Percentiles rank a stretch among this genome's conserved stretches.
phyloP scores from a whole-genome alignment of 2,113 vertebrate species.

The Mesocricetus auratus region DNA sequence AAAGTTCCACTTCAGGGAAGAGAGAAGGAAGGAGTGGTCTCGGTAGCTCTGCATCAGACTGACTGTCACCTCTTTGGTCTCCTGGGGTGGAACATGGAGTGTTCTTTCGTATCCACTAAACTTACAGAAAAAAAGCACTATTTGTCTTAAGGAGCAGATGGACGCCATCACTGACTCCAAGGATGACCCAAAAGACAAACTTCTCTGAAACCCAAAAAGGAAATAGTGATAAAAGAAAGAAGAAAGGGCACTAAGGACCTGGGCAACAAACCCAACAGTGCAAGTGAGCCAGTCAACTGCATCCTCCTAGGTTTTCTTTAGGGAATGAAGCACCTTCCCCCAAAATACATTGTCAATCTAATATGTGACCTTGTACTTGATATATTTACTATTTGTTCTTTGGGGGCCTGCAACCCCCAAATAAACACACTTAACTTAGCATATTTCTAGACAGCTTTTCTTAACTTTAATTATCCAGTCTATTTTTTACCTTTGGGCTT shows the following conservation, averaged over 20 bases:
- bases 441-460: too few relatives aligned
- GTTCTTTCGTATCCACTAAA: background rate
- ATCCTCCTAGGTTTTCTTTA: background rate
- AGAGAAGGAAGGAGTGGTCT: background rate
- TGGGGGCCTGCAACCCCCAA: too few relatives aligned
- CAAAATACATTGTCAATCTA: background rate
- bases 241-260: background rate
- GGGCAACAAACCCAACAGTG: background rate
- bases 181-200: background rate
- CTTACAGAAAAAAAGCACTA: background rate
- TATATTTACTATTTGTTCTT: too few relatives aligned
- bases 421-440: too few relatives aligned
- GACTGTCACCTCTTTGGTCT: background rate
- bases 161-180: background rate
- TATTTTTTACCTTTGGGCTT: too few relatives aligned
- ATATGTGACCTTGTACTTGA: background rate
- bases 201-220: slow-evolving; percentile 12
- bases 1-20: background rate
- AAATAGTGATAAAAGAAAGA: background rate
- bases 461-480: too few relatives aligned
- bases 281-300: background rate
- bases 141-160: background rate
- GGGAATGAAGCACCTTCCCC: background rate
- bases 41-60: background rate
- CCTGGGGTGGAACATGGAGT: background rate